Percentiles rank a stretch among this genome's conserved stretches.
These are phyloP conservation scores for Stichopus chloronotus DNA, from an alignment of 35 echinoderm and acorn worm genomes.

Conservation along the genomic window DNA sequence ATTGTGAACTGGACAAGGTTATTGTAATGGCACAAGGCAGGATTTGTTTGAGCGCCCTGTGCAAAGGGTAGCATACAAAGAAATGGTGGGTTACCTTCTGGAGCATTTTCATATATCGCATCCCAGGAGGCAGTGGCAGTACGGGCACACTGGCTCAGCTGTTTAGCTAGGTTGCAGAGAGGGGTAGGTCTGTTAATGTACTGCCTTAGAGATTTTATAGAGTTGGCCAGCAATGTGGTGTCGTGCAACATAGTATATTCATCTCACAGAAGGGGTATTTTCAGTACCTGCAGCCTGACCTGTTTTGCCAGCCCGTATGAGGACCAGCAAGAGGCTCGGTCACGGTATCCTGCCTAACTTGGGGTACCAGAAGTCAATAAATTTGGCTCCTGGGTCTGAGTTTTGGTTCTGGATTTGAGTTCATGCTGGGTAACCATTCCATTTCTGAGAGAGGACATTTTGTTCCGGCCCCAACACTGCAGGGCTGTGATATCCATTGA, in stretches of 20 bases:
- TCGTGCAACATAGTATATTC: slow-evolving; percentile 3
- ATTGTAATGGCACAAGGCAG: background rate
- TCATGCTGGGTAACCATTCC: background rate
- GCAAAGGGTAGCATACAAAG: background rate
- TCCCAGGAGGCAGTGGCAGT: background rate
- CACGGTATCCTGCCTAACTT: background rate
- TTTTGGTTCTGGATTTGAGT: slow-evolving; percentile 25
- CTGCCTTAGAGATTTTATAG: background rate
- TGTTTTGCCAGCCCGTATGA: slow-evolving; percentile 5
- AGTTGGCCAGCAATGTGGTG: background rate
- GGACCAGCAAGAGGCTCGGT: background rate
- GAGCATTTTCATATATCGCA: background rate
- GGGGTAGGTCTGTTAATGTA: background rate
- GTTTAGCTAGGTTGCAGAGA: background rate
- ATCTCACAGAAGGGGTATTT: background rate
- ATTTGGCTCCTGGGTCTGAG: background rate
- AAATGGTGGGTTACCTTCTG: background rate
- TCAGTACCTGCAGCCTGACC: slow-evolving; percentile 3
- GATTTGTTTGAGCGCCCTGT: background rate
- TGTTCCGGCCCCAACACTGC: background rate
- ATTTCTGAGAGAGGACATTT: background rate
- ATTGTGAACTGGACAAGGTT: background rate
- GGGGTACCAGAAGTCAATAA: background rate
- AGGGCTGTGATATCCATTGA: background rate
- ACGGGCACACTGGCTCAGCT: background rate